Evolutionary conservation across 2,888 invertebrate genomes (phyloP), one percentile per base, ranked within the genome.

Genomic region (Drosophila macrospina): DNA sequence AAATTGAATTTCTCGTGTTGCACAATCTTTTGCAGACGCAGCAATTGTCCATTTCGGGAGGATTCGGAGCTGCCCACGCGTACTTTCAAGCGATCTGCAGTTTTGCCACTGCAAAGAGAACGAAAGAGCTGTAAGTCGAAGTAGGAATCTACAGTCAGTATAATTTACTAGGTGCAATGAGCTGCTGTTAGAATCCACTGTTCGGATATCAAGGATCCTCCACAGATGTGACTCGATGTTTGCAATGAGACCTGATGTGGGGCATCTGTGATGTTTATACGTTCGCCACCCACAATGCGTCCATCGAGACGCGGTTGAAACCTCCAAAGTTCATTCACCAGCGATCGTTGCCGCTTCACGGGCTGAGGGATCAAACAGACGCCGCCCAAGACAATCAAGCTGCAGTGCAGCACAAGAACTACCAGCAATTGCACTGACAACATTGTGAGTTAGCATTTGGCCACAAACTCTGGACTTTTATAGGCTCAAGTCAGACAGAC

Each of bases 1-100:
- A 93, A 95, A 10, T 92, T 91, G 78, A 94, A 95, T 7, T 92
- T 89, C 11, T 93, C 92, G 71, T 95, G 94, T 60, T 92, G 92
- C 1, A 92, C 80, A 6, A 94, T 85, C 47, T 92, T 92, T 0
- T 92, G 91, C 0, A 95, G 93, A 10, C 92, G 91, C 5, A 94
- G 90, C 0, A 94, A 4, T 32, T 91, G 75, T 0, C 95, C 95
- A 0, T 93, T 94, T 0, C 78, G 44, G 0, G 91, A 84, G 15
- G 90, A 92, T 36, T 91, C 92, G 0, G 94, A 93, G 5, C 94
- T 94, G 1, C 95, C 95, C 8, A 93, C 92, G 0, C 94, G 93
- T 0, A 95, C 89, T 36, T 78, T 87, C 1, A 92, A 45, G 0
- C 73, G 67, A 2, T 87, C 75, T 0, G 90, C 78, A 0, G 76